phyloP scores from a whole-genome alignment of 2,888 invertebrate species.

The Drosophila niveifrons region DNA sequence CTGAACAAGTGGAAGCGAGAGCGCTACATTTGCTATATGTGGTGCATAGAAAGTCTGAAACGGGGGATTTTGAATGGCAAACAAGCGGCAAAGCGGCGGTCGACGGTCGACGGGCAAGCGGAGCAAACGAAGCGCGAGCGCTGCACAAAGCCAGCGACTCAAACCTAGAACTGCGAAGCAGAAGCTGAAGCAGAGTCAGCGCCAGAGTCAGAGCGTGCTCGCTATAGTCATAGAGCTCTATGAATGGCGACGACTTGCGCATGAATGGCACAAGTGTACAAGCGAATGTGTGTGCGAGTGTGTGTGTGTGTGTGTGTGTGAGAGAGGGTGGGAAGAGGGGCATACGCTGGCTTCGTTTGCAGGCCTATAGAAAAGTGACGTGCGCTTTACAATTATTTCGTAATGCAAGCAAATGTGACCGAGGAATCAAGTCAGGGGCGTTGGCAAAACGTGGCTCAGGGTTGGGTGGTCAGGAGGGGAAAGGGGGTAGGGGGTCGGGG shows the following conservation, averaged over 20 bases:
- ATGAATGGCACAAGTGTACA: constrained; percentile 71
- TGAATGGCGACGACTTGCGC: constrained; percentile 79
- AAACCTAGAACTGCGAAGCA: constrained; percentile 11
- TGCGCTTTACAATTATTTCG: constrained; percentile 80
- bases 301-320: constrained; percentile 7
- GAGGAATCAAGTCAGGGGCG: constrained; percentile 52
- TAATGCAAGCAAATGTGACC: constrained; percentile 79
- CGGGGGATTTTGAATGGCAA: constrained; percentile 80
- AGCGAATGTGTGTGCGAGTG: constrained; percentile 6
- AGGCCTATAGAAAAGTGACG: constrained; percentile 80
- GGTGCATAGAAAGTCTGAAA: constrained; percentile 81
- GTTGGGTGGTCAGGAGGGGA: neutral
- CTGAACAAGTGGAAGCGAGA: constrained; percentile 62
- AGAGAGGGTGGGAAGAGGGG: constrained; percentile 2
- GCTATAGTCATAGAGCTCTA: constrained; percentile 8
- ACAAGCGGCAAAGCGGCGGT: constrained; percentile 65
- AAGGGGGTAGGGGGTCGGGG: neutral
- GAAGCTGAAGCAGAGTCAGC: constrained; percentile 17
- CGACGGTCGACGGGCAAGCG: constrained; percentile 25
- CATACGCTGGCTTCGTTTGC: constrained; percentile 50
- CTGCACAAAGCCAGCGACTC: constrained; percentile 52
- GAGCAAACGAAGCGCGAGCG: neutral
- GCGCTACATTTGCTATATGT: constrained; percentile 65
- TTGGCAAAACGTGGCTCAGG: constrained; percentile 10
- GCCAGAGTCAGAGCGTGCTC: constrained; percentile 20